Conservation (phyloP, 2,113 vertebrate genomes). For the Chunga burmeisteri region DNA sequence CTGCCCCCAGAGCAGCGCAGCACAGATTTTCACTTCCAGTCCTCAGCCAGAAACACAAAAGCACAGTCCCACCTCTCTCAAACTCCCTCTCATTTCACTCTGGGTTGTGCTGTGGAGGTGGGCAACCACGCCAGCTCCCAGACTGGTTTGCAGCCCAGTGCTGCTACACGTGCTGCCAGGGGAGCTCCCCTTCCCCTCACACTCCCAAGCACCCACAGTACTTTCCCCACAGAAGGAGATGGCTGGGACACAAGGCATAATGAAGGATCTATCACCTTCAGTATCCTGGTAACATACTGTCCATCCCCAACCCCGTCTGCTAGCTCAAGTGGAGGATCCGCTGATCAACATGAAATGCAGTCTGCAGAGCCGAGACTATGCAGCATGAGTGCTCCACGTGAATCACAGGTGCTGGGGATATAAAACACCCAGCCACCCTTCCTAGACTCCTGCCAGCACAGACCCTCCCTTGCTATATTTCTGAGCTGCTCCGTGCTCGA, state of each 20-base stretch:
- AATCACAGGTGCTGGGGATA: not conserved
- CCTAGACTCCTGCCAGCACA: not conserved
- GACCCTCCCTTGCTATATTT: not conserved
- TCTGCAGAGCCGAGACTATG: not conserved
- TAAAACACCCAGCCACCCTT: not conserved
- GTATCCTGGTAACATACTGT: fast-evolving
- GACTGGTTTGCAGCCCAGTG: not conserved
- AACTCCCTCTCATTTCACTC: not conserved
- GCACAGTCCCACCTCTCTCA: not conserved
- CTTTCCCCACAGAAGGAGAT: not conserved
- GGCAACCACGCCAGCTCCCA: not conserved
- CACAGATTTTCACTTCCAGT: not conserved
- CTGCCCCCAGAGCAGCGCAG: not conserved
- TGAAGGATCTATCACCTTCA: not conserved
- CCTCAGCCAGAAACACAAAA: not conserved
- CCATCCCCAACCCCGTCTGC: not conserved
- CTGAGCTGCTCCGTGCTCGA: not conserved
- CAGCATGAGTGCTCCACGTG: not conserved
- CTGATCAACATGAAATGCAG: not conserved
- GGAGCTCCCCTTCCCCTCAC: not conserved
- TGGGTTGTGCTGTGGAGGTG: not conserved
- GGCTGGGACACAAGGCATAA: not conserved
- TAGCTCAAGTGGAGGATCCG: not conserved
- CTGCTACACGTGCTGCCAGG: fast-evolving
- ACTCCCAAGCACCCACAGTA: fast-evolving